Evolutionary conservation across 2,888 invertebrate species (phyloP).

Genomic region (Tachina fera): DNA sequence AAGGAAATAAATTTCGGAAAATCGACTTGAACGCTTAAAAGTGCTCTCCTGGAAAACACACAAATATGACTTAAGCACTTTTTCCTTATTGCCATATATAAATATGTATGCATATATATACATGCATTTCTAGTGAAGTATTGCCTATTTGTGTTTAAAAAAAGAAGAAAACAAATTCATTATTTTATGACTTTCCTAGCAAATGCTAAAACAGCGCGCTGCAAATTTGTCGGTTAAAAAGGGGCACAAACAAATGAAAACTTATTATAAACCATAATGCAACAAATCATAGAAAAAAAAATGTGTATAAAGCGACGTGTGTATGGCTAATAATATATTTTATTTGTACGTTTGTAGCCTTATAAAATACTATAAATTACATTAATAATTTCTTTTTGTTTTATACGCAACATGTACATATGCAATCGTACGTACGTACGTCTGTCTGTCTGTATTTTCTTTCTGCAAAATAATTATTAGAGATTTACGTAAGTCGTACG

Average conservation of each 20-base stretch:
- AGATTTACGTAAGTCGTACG: slow-evolving; percentile 53
- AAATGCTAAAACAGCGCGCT: slow-evolving; percentile 36
- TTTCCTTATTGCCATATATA: too few relatives aligned
- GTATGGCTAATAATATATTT: slow-evolving; percentile 26
- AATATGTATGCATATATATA: not conserved
- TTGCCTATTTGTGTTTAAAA: slow-evolving; percentile 11
- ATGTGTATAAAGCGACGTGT: not conserved
- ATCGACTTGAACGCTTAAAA: too few relatives aligned
- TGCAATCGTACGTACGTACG: not conserved
- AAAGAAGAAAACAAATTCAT: slow-evolving; percentile 17
- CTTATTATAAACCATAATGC: slow-evolving; percentile 25
- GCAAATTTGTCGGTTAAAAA: slow-evolving; percentile 57
- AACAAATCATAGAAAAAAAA: not conserved
- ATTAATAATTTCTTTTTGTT: slow-evolving; percentile 51
- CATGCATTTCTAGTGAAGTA: slow-evolving; percentile 8
- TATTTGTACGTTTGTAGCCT: not conserved
- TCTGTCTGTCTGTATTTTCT: not conserved
- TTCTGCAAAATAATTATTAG: slow-evolving; percentile 28
- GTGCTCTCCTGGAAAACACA: too few relatives aligned
- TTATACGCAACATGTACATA: slow-evolving; percentile 11
- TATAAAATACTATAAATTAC: slow-evolving; percentile 30
- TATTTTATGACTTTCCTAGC: slow-evolving; percentile 22
- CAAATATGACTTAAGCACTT: too few relatives aligned
- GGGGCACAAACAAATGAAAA: slow-evolving; percentile 66
- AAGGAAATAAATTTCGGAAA: too few relatives aligned